Base-by-base conservation (phyloP, 2,888 invertebrate species). In the Noctua janthina region DNA sequence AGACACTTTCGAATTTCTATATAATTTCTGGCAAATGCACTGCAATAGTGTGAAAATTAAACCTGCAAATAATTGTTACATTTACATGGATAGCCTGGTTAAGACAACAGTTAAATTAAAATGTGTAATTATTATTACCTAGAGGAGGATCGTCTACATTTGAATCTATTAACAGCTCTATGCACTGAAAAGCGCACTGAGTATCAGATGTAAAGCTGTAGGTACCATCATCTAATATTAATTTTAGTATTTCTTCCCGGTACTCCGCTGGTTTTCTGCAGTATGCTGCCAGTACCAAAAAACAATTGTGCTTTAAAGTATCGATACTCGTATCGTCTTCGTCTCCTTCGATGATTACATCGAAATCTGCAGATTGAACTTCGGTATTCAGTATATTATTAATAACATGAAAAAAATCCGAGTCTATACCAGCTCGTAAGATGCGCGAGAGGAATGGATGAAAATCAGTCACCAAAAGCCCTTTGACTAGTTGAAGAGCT, bases 1-100 rank as follows among this genome's bases (percentile, higher is more conserved):
- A 13, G 96, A 94, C 7, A 93, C 94, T 86, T 94, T 92, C 17
- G 96, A 91, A 85, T 95, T 93, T 84, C 95, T 93, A 82, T 95
- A 97, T 79, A 96, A 87, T 81, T 93, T 93, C 85, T 92, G 94
- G 85, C 97, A 97, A 91, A 97, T 94, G 56, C 88, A 89, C 87
- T 95, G 95, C 93, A 97, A 93, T 3, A 97, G 88, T 11, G 89
- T 87, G 85, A 97, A 96, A 73, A 95, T 91, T 71, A 91, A 89
- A 81, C 94, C 97, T 97, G 93, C 69, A 93, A 94, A 78, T 87
- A 39, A 15, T 56, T 29, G 4, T 29, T 29, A 39, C 0, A 23
- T 56, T 46, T 39, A 81, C 15, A 78, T 49, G 17, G 7, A 43
- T 20, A 67, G 20, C 39, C 10, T 67, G 4, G 5, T 39, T 15